Evolutionary conservation across 1,140 invertebrate species (phyloP).

Genomic region (Pseudachorutes palmiensis): DNA sequence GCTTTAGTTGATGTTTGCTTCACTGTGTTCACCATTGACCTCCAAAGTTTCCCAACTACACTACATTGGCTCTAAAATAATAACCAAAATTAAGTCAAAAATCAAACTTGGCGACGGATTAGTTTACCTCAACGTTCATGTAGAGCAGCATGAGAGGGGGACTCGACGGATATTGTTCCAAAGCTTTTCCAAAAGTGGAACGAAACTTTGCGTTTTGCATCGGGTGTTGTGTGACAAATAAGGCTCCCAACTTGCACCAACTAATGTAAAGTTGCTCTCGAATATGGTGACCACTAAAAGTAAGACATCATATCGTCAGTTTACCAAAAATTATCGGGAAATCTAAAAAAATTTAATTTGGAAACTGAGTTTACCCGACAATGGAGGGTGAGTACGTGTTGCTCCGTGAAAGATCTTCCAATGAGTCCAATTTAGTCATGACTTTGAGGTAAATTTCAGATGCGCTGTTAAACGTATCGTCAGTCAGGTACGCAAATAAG

Average conservation of each 20-base stretch:
- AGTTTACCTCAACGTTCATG: slow-evolving; percentile 31
- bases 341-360: neutral
- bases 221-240: slow-evolving; percentile 19
- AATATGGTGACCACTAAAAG: slow-evolving; percentile 24
- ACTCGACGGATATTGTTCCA: slow-evolving; percentile 34
- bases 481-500: slow-evolving; percentile 28
- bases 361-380: slow-evolving; percentile 22
- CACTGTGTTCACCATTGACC: slow-evolving; percentile 26
- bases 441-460: slow-evolving; percentile 21
- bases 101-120: neutral
- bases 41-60: slow-evolving; percentile 35
- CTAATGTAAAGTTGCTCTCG: slow-evolving; percentile 32
- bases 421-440: slow-evolving; percentile 9
- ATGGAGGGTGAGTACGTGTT: slow-evolving; percentile 24
- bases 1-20: slow-evolving; percentile 23
- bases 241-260: slow-evolving; percentile 33
- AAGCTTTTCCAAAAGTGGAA: slow-evolving; percentile 20
- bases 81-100: slow-evolving; percentile 7
- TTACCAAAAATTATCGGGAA: neutral
- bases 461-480: slow-evolving; percentile 17
- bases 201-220: slow-evolving; percentile 33
- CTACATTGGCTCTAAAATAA: slow-evolving; percentile 33
- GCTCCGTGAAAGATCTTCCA: slow-evolving; percentile 9
- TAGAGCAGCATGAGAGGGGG: slow-evolving; percentile 32
- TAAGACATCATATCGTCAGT: neutral